Conservation (phyloP, 2,113 vertebrate species). For the Alaudala cheleensis region DNA sequence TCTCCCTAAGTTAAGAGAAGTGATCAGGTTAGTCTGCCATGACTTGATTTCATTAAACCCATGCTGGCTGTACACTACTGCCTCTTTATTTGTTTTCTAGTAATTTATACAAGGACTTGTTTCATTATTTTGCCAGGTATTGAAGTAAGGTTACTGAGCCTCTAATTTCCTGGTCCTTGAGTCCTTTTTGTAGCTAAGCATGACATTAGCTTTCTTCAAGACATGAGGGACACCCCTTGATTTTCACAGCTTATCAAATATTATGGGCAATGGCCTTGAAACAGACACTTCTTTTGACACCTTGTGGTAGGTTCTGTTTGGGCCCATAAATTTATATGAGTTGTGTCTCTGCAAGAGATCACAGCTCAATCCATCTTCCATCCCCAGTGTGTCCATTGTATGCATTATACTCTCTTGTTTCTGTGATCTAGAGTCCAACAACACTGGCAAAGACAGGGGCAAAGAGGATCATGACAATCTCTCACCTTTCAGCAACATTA, state of each 20-base stretch:
- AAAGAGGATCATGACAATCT: not conserved
- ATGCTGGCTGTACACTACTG: not conserved
- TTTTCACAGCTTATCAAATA: not conserved
- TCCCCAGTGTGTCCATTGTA: accelerated
- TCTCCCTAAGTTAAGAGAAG: not conserved
- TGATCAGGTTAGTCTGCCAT: not conserved
- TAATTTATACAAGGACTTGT: not conserved
- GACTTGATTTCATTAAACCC: not conserved
- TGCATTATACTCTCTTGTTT: accelerated
- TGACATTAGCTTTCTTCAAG: not conserved
- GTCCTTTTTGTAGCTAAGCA: not conserved
- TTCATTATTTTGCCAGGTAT: not conserved
- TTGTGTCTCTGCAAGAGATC: not conserved
- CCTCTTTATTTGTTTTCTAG: not conserved
- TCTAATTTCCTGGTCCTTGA: not conserved
- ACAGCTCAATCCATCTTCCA: not conserved
- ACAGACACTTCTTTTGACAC: not conserved
- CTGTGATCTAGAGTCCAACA: not conserved
- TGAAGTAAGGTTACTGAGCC: not conserved
- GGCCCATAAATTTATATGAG: not conserved
- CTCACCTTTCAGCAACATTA: not conserved
- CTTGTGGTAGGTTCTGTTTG: not conserved
- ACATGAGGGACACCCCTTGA: not conserved
- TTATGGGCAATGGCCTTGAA: not conserved
- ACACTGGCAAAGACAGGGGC: not conserved